Evolutionary conservation across 2,113 vertebrate genomes (phyloP).

Genomic region (Neodon shergylaensis): DNA sequence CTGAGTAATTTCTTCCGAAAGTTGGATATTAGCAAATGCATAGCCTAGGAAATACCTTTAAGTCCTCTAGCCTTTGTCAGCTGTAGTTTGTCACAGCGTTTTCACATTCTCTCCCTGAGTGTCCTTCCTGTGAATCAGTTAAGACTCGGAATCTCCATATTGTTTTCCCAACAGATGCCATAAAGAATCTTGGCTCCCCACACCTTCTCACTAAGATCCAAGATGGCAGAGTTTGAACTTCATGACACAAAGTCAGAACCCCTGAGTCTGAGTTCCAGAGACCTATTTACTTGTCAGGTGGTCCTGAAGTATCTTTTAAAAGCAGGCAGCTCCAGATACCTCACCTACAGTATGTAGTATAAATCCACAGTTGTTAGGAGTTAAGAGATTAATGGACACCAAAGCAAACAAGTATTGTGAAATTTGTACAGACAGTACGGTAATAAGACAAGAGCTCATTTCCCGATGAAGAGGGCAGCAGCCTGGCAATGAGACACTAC

Average conservation of each 20-base stretch:
- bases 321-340: neutral
- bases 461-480: neutral
- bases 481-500: neutral
- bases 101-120: neutral
- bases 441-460: neutral
- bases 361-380: neutral
- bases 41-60: neutral
- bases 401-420: neutral
- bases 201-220: neutral
- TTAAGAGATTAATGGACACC: neutral
- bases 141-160: neutral
- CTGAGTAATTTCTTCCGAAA: neutral
- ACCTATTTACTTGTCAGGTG: neutral
- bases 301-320: neutral
- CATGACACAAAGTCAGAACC: neutral
- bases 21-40: neutral
- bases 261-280: neutral
- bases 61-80: neutral
- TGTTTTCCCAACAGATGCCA: neutral
- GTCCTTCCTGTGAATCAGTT: neutral
- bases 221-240: neutral
- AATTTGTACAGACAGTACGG: neutral
- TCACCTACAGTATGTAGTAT: neutral
- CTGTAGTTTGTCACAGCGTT: fast-evolving
- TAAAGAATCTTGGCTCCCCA: neutral